A percentile compares a stretch with the other conserved stretches of the same genome.
Conservation (phyloP, 1,140 invertebrate genomes). For the Heliconius congener region DNA sequence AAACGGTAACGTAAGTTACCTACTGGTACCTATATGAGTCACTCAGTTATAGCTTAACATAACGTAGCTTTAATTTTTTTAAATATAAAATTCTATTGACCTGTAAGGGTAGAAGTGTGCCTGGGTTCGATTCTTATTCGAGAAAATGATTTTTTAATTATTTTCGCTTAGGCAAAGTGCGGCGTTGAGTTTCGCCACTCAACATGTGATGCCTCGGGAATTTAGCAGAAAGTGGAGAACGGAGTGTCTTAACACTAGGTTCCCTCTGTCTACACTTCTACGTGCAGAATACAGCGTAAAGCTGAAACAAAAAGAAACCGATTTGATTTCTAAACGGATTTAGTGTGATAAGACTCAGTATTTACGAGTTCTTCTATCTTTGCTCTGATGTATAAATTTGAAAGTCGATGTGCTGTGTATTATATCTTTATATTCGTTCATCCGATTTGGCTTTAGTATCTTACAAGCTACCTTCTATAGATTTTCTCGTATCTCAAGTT, state of each 20-base stretch:
- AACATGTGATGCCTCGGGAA: no score
- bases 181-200: no score
- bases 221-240: no score
- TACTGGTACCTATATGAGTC: conserved; percentile 21
- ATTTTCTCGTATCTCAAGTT: not conserved
- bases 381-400: not conserved
- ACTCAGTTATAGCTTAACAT: no score
- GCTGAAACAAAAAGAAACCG: no score
- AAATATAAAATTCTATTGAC: not conserved
- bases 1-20: conserved; percentile 23
- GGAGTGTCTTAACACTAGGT: no score
- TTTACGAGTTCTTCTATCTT: conserved; percentile 2
- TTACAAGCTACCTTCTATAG: not conserved
- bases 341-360: conserved; percentile 13
- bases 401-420: conserved; percentile 10
- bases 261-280: no score
- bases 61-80: conserved; percentile 19
- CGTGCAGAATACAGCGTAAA: no score
- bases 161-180: no score
- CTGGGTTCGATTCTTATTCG: no score
- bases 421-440: not conserved
- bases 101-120: no score
- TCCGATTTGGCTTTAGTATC: not conserved
- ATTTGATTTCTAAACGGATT: not conserved
- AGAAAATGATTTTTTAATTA: no score